Base-by-base conservation (phyloP, 2,888 invertebrate species). In the Cheiracanthium punctorium region DNA sequence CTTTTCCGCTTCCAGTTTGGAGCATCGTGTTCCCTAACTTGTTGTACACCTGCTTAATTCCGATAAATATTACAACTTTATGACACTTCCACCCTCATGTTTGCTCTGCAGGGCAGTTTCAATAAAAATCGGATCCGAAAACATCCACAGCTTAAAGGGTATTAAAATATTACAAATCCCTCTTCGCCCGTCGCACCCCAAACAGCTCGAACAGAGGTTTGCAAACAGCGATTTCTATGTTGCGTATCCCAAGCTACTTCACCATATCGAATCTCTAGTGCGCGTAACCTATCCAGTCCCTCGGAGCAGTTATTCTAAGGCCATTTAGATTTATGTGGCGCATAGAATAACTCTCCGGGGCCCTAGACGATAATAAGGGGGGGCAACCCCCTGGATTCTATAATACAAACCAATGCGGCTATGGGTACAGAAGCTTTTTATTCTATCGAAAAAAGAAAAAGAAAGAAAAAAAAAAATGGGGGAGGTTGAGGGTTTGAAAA, bases 381-480 rank as follows among this genome's bases (percentile, higher is more conserved):
- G 74, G 29, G 71, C 73, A 20, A n/a, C 33, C 33, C 69, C 33
- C 33, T 10, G 10, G 20, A 69, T 80, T 69, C 79, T 69, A 82
- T 82, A 75, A 85, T 79, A 79, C 79, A 80, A 85, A 85, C 84
- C 84, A 80, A 79, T 69, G 71, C 77, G 77, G 72, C 82, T 74
- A 69, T 58, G 73, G 65, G 33, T 48, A 37, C 29, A 58, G 58
- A 33, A 30, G 29, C 67, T 67, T 79, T 58, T 64, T 64, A 43
- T 75, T 81, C 43, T 30, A 20, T 33, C 37, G n/a, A 12, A 24
- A 32, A 48, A 37, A n/a, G 5, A 37, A 37, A 37, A 8, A 37
- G 12, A 8, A 37, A 37, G 5, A 37, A 37, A 37, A 8, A 37
- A 37, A 17, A 37, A 48, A 48, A 67, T 17, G 69, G n/a, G 69